These are phyloP conservation scores for Tetramorium alpestre DNA, from an alignment of 1,140 invertebrate species.

Conservation along the genomic window DNA sequence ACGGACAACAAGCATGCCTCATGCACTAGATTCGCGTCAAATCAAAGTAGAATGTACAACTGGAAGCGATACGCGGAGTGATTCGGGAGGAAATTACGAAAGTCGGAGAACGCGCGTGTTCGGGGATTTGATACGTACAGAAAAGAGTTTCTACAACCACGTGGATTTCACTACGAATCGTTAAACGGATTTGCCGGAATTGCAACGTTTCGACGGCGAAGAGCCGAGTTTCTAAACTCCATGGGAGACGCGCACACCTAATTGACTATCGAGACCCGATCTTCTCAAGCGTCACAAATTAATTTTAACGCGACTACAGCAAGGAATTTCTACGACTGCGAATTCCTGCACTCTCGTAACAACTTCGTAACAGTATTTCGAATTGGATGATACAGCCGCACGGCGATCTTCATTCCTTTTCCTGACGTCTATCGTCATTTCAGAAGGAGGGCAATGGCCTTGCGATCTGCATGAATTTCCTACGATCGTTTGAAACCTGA, in stretches of 20 bases:
- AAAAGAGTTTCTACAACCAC: neutral
- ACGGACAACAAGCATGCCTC: no score
- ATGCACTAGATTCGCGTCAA: neutral
- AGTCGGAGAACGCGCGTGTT: neutral
- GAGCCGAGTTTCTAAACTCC: neutral
- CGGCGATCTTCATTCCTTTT: conserved; percentile 24
- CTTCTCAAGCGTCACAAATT: conserved; percentile 41
- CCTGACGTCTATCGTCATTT: conserved; percentile 36
- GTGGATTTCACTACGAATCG: neutral
- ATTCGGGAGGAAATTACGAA: neutral
- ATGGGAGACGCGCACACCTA: neutral
- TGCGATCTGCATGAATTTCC: conserved; percentile 55
- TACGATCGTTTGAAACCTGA: conserved; percentile 39
- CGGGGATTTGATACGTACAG: neutral
- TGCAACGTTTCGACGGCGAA: neutral
- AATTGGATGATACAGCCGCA: conserved; percentile 25
- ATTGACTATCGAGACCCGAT: conserved; percentile 32
- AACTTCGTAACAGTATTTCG: conserved; percentile 40
- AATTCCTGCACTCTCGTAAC: conserved; percentile 39
- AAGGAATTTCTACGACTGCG: conserved; percentile 17
- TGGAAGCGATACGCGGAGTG: neutral
- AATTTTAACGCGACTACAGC: neutral
- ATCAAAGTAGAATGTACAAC: neutral
- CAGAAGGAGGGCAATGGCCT: conserved; percentile 44
- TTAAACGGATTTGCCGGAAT: conserved; percentile 6